Base-by-base conservation (phyloP, 1,140 invertebrate species). In the Yoshiicerus persimilis region DNA sequence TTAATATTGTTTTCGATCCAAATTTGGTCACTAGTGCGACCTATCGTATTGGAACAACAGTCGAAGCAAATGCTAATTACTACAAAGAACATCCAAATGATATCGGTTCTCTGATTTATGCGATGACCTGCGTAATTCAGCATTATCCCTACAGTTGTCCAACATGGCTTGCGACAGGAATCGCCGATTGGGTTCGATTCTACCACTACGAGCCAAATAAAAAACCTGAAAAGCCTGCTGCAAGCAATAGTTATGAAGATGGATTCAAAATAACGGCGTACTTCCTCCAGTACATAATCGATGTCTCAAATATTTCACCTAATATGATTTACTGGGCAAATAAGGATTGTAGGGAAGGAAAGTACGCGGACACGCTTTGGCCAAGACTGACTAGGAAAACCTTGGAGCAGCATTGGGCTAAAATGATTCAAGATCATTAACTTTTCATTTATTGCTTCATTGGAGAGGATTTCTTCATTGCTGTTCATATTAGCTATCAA, bases 131-230 rank as follows among this genome's bases (percentile, higher is more conserved):
- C 64, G 83, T 90, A 8, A 89, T 90, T 34, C 88, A 89, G 66
- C n/a, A 25, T 1, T 90, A 90, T 32, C 80, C 20, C 0, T 10
- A 5, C 8, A 27, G 39, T 10, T 85, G 85, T 64, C 77, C 80
- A 0, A 85, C 87, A 0, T 90, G 88, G 88, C 66, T 89, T 2
- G 84, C 84, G 9, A 87, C 89, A 64, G 89, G 89, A 23, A 41
- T 90, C 4, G 90, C 90, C n/a, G 90, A 90, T 47, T 90, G 84
- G 41, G 86, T 89, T 20, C 47, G 90, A 0, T 90, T 88, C 56
- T 90, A 47, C 86, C 32, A 90, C 5, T 90, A 77, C 36, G 90
- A 90, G 70, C 88, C 90, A 27, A 77, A 87, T 27, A 32, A 56
- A 23, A 87, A 88, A 41, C 88, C 88, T 4, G 20, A 56, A 3